Evolutionary conservation across 2,113 vertebrate genomes (phyloP).

Genomic region (Physeter macrocephalus): DNA sequence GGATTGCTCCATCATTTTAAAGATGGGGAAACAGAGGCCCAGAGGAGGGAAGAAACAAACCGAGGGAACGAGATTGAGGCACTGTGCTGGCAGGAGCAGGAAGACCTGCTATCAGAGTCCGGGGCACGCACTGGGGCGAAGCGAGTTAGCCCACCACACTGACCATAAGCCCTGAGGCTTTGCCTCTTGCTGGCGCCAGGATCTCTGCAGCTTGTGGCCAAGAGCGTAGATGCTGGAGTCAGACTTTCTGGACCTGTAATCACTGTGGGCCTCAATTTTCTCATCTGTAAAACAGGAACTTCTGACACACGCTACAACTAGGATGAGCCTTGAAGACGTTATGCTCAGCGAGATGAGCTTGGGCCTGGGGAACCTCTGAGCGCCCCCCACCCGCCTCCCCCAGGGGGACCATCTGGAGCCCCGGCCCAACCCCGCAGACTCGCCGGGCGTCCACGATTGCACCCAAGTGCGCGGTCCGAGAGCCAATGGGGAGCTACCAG

Average conservation of each 20-base stretch:
- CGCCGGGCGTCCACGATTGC: neutral
- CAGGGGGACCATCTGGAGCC: neutral
- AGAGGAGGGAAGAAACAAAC: neutral
- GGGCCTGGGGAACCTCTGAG: neutral
- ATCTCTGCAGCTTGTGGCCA: neutral
- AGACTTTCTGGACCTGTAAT: neutral
- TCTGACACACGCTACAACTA: neutral
- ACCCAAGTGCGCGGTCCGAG: neutral
- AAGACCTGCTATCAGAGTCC: neutral
- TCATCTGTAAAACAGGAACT: neutral
- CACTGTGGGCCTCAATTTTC: neutral
- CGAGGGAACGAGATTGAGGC: neutral
- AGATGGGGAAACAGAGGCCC: neutral
- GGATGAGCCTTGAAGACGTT: neutral
- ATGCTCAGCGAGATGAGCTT: neutral
- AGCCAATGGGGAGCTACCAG: neutral
- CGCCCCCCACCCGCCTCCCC: neutral
- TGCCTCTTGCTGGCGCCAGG: neutral
- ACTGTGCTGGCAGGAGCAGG: neutral
- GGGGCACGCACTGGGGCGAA: neutral
- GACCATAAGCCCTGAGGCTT: neutral
- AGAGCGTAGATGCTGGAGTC: neutral
- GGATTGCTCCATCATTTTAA: neutral
- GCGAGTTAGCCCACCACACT: neutral
- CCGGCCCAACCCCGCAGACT: neutral